phyloP scores from a whole-genome alignment of 1,140 invertebrate species.

The Drosophila murphyi region DNA sequence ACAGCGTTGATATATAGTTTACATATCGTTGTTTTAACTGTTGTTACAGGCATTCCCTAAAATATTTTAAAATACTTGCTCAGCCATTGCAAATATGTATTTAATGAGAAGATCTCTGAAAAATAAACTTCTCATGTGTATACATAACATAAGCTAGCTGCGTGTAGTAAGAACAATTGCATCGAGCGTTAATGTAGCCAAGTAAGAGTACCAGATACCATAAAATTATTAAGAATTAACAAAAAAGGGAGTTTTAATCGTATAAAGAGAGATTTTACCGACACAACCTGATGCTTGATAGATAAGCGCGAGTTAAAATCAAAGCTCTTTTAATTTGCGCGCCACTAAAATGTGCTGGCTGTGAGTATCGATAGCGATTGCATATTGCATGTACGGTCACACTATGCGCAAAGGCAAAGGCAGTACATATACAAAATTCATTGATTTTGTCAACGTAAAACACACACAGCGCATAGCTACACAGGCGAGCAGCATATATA shows the following conservation, averaged over 20 bases:
- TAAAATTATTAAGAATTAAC: neutral
- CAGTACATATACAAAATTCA: constrained; percentile 79
- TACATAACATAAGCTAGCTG: too few relatives aligned
- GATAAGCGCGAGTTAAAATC: neutral
- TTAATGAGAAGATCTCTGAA: neutral
- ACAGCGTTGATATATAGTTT: neutral
- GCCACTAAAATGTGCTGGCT: neutral
- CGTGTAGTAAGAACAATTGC: too few relatives aligned
- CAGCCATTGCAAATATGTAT: neutral
- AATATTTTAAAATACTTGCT: neutral
- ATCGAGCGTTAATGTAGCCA: too few relatives aligned
- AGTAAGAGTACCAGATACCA: too few relatives aligned
- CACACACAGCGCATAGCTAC: constrained; percentile 68
- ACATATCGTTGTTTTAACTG: neutral
- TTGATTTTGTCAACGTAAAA: constrained; percentile 84
- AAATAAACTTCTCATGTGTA: neutral
- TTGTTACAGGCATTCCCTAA: constrained; percentile 3
- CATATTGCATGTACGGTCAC: constrained; percentile 24
- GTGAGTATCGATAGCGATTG: constrained; percentile 26
- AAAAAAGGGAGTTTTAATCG: neutral
- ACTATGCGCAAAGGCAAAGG: constrained; percentile 34
- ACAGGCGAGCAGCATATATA: constrained; percentile 48
- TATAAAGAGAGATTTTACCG: neutral
- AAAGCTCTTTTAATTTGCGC: constrained; percentile 11
- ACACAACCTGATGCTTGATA: neutral